A percentile compares a stretch with the other conserved stretches of the same genome.
These are phyloP conservation scores for Ictidomys tridecemlineatus DNA, from an alignment of 2,113 vertebrate genomes.

Conservation along the genomic window DNA sequence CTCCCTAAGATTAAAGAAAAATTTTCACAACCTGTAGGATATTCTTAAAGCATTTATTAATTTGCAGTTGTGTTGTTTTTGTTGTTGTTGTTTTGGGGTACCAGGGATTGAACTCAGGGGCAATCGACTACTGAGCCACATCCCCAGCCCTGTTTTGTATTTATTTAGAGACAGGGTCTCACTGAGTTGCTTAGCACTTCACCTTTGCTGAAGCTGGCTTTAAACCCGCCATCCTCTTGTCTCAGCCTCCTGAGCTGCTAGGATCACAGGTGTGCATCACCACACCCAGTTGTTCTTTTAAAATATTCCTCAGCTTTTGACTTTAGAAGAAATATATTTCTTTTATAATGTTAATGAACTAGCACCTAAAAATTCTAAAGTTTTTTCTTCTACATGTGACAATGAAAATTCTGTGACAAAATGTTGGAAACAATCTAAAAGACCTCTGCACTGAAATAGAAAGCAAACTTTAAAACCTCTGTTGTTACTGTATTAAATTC, in stretches of 20 bases:
- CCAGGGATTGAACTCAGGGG: too few relatives aligned
- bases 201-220: too few relatives aligned
- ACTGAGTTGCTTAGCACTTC: too few relatives aligned
- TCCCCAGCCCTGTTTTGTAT: too few relatives aligned
- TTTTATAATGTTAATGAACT: neutral
- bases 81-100: too few relatives aligned
- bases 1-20: neutral
- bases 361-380: neutral
- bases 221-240: too few relatives aligned
- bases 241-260: too few relatives aligned
- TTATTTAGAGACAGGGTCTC: too few relatives aligned
- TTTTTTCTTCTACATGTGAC: neutral
- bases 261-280: too few relatives aligned
- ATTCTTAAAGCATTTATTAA: neutral
- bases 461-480: neutral
- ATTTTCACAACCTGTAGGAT: neutral
- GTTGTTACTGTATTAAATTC: neutral
- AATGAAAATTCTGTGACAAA: slow-evolving; percentile 7
- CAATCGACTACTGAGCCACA: too few relatives aligned
- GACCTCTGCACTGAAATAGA: neutral
- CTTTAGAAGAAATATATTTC: neutral
- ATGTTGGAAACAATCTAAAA: neutral
- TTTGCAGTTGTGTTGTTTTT: slow-evolving; percentile 3
- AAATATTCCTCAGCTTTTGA: neutral
- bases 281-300: too few relatives aligned